These are phyloP conservation scores for Peucedramus taeniatus DNA, from an alignment of 2,113 vertebrate genomes.

Conservation along the genomic window DNA sequence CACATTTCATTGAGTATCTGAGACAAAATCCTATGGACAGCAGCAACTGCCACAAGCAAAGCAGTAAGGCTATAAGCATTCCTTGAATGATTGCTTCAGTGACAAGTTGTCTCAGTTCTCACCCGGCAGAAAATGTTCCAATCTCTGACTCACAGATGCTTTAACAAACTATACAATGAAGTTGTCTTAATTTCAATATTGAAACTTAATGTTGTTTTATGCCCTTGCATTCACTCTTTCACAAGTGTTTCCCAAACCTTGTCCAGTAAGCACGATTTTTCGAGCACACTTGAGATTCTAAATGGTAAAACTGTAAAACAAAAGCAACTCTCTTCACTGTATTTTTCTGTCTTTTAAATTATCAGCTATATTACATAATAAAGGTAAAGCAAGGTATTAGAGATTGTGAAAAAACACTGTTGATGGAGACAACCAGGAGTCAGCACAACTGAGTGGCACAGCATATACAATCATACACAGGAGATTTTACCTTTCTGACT, in stretches of 20 bases:
- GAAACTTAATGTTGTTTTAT: not conserved
- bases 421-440: not conserved
- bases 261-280: not conserved
- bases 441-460: not conserved
- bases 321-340: not conserved
- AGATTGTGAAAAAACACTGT: not conserved
- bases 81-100: not conserved
- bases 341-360: not conserved
- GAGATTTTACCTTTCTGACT: constrained; percentile 88
- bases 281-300: not conserved
- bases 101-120: not conserved
- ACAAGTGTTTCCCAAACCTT: not conserved
- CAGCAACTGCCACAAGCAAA: not conserved
- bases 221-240: not conserved
- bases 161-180: not conserved
- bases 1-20: not conserved
- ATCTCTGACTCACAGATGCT: not conserved
- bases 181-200: not conserved
- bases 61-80: not conserved
- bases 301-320: not conserved
- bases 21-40: not conserved
- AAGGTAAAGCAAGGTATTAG: not conserved
- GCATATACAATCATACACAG: not conserved
- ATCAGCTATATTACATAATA: not conserved
- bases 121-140: not conserved